Evolutionary conservation across 2,113 vertebrate species (phyloP).

Genomic region (Mus spicilegus): DNA sequence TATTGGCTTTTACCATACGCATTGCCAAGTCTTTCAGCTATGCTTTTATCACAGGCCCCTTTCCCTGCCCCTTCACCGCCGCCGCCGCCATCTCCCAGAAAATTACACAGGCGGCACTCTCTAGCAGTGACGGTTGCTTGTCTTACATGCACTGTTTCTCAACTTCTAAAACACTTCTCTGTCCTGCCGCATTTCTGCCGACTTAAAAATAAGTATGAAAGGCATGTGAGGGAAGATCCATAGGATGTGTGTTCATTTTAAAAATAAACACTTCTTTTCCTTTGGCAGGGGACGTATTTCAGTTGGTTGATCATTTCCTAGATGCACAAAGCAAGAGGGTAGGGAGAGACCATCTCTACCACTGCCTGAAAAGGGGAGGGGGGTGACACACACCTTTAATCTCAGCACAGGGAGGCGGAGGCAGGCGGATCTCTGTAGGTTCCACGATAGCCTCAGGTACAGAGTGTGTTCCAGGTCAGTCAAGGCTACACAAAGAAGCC

Average conservation of each 20-base stretch:
- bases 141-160: neutral
- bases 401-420: neutral
- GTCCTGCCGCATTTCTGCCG: neutral
- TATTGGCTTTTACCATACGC: accelerated
- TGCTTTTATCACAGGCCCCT: neutral
- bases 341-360: neutral
- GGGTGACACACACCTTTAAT: neutral
- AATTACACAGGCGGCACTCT: neutral
- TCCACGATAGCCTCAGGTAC: neutral
- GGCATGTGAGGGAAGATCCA: neutral
- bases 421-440: neutral
- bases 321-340: neutral
- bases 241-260: neutral
- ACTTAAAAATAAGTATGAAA: neutral
- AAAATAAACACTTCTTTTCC: neutral
- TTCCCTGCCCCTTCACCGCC: too few species aligned
- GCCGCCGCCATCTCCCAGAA: neutral
- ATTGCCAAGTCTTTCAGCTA: neutral
- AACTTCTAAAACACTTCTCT: neutral
- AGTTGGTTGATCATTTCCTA: neutral
- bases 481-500: neutral
- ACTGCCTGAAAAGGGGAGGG: too few species aligned
- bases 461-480: neutral
- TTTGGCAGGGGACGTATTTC: neutral
- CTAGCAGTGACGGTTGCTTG: neutral